Percentiles rank a stretch among this genome's conserved stretches.
Conservation (phyloP, 2,797 vertebrate genomes). For the Amblyopsis hoosieri region DNA sequence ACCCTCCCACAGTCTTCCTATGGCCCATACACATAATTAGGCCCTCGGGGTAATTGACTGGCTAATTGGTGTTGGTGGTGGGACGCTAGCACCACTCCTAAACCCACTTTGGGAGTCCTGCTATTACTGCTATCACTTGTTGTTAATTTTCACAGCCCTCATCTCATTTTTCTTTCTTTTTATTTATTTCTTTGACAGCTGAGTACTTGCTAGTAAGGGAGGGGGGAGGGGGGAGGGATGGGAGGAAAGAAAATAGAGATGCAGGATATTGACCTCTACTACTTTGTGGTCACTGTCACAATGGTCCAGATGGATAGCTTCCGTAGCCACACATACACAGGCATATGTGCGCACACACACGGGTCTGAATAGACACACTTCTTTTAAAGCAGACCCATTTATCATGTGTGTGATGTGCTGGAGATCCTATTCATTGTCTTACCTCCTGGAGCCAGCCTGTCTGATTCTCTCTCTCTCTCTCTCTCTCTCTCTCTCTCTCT, state of each 20-base stretch:
- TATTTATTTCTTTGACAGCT: constrained; percentile 14
- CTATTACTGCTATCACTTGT: constrained; percentile 72
- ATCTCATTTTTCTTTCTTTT: constrained; percentile 22
- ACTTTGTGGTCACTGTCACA: constrained; percentile 47
- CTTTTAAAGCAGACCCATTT: constrained; percentile 61
- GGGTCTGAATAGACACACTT: constrained; percentile 51
- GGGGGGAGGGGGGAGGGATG: neutral
- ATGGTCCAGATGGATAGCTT: constrained; percentile 51
- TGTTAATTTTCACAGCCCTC: constrained; percentile 60
- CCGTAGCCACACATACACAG: constrained; percentile 26
- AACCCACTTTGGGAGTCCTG: constrained; percentile 44
- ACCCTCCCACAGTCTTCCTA: constrained; percentile 41
- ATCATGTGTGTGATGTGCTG: constrained; percentile 57
- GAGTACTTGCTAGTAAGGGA: constrained; percentile 1
- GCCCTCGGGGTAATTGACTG: constrained; percentile 54
- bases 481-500: constrained; percentile 8
- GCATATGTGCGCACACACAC: constrained; percentile 25
- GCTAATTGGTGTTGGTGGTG: constrained; percentile 66
- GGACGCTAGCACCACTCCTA: constrained; percentile 46
- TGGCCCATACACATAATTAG: constrained; percentile 55
- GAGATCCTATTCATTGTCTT: constrained; percentile 60
- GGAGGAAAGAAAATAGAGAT: neutral
- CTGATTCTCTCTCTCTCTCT: constrained; percentile 24
- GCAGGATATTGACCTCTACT: constrained; percentile 32
- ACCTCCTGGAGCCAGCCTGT: constrained; percentile 46